A percentile compares a stretch with the other conserved stretches of the same genome.
Conservation (phyloP, 2,113 vertebrate species). For the Neofelis nebulosa region DNA sequence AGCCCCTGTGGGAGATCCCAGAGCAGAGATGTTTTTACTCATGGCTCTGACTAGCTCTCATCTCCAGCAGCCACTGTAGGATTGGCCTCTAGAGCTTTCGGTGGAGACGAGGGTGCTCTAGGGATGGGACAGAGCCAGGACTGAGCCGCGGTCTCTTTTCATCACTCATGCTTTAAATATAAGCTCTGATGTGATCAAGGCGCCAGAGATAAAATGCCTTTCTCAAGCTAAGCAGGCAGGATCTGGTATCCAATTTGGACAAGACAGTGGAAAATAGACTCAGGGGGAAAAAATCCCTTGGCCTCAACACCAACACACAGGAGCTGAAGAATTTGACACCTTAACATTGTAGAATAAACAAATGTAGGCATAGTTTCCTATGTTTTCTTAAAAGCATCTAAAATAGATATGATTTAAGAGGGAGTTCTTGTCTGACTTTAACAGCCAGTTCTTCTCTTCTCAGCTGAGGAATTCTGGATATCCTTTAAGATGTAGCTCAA, state of each 20-base stretch:
- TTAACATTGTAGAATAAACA: constrained; percentile 63
- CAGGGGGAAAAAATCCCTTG: constrained; percentile 63
- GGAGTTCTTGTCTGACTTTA: neutral
- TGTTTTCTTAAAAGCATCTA: constrained; percentile 50
- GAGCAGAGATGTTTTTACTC: neutral
- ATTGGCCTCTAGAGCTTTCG: neutral
- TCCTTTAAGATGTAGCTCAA: constrained; percentile 12
- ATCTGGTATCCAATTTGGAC: constrained; percentile 77
- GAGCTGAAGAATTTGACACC: constrained; percentile 67
- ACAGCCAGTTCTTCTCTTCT: constrained; percentile 45
- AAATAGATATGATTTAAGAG: constrained; percentile 42
- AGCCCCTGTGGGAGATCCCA: neutral
- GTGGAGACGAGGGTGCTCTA: neutral
- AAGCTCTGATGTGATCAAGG: constrained; percentile 74
- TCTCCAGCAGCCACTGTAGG: neutral
- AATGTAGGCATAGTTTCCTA: constrained; percentile 48
- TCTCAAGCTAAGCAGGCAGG: constrained; percentile 56
- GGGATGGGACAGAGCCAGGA: constrained; percentile 18
- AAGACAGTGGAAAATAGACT: constrained; percentile 74
- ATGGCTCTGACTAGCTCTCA: neutral
- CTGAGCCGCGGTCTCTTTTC: constrained; percentile 45
- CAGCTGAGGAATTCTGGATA: constrained; percentile 42
- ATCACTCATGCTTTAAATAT: constrained; percentile 78
- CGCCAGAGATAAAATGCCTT: constrained; percentile 70
- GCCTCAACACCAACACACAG: neutral